Conservation (phyloP, 1,140 invertebrate species). For the Penaeus japonicus region DNA sequence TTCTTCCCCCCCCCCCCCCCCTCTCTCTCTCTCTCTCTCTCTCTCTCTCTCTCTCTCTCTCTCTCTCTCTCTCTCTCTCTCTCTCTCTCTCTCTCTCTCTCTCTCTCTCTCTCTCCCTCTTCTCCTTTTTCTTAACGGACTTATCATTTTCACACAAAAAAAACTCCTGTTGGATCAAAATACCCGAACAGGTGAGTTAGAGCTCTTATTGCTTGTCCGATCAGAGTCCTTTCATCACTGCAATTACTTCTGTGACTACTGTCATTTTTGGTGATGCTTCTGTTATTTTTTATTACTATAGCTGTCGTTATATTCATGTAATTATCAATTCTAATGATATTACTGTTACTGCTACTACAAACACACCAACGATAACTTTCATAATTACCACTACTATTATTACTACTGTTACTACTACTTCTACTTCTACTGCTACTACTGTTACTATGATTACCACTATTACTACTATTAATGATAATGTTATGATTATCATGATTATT, state of each 20-base stretch:
- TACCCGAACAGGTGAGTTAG: not conserved
- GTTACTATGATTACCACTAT: too few relatives aligned
- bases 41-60: not conserved
- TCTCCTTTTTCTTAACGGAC: not conserved
- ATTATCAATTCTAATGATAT: not conserved
- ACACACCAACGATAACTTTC: not conserved
- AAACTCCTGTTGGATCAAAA: not conserved
- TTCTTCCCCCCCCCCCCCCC: not conserved
- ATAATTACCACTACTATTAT: not conserved
- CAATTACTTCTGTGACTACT: not conserved
- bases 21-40: not conserved
- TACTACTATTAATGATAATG: too few relatives aligned
- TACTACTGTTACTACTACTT: not conserved
- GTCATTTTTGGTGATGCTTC: not conserved
- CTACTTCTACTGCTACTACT: too few relatives aligned
- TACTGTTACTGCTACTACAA: not conserved
- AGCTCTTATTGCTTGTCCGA: not conserved
- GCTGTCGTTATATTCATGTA: too few relatives aligned
- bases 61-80: not conserved
- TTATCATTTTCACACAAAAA: not conserved
- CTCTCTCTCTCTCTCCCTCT: not conserved
- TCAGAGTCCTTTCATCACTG: not conserved
- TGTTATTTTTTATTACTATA: not conserved
- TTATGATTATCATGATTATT: too few relatives aligned
- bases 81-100: too few relatives aligned